A percentile compares a stretch with the other conserved stretches of the same genome.
These are phyloP conservation scores for Aplochiton taeniatus DNA, from an alignment of 2,797 vertebrate species.

Conservation along the genomic window DNA sequence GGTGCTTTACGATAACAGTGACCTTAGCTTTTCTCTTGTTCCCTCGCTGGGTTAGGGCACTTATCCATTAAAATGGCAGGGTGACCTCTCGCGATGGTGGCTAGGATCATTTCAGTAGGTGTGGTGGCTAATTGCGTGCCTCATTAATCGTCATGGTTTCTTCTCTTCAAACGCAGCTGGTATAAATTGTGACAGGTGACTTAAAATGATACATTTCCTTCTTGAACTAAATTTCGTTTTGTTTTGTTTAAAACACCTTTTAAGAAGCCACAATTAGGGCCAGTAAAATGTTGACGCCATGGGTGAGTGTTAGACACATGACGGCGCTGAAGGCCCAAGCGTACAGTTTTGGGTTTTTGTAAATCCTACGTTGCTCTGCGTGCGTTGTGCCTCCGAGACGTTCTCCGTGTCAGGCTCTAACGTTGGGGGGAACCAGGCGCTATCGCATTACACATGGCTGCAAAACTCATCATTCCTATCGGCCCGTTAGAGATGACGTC, in stretches of 20 bases:
- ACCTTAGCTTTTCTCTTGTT: conserved; percentile 48
- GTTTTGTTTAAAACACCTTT: too few species aligned
- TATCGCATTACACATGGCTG: conserved; percentile 62
- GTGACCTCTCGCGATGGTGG: conserved; percentile 40
- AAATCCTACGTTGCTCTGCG: conserved; percentile 27
- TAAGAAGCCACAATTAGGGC: too few species aligned
- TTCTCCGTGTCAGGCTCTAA: conserved; percentile 29
- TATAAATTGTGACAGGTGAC: neutral
- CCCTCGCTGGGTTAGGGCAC: conserved; percentile 24
- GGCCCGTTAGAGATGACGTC: conserved; percentile 63
- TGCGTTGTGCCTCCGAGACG: conserved; percentile 40
- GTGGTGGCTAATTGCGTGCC: conserved; percentile 48
- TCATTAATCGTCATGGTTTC: conserved; percentile 44
- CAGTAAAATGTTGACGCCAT: too few species aligned
- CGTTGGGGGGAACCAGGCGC: conserved; percentile 38
- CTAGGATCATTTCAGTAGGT: conserved; percentile 21
- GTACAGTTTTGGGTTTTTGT: neutral
- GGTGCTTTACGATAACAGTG: conserved; percentile 54
- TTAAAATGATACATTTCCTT: too few species aligned
- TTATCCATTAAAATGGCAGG: conserved; percentile 61
- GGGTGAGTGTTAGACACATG: neutral
- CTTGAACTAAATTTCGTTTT: too few species aligned
- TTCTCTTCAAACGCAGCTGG: neutral
- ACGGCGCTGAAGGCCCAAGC: conserved; percentile 26
- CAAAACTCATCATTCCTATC: conserved; percentile 65